Evolutionary conservation across 1,140 invertebrate genomes (phyloP), one percentile per base, ranked within the genome.

Genomic region (Acyrthosiphon pisum): DNA sequence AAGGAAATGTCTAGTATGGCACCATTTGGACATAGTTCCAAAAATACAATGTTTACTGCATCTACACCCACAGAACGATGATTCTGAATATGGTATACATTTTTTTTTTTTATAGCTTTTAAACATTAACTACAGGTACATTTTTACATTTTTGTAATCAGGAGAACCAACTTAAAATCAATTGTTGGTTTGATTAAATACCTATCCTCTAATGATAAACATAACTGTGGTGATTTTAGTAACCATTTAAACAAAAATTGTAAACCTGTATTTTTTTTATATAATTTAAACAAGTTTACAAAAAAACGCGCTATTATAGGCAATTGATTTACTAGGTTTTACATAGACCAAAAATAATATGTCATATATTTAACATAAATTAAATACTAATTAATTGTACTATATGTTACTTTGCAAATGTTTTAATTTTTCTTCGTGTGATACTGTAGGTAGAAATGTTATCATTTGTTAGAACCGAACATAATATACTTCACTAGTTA

Each of bases 1-100:
- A 93, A 93, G 26, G 91, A 93, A 6, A 86, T 56, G 76, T 93
- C 91, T 23, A 93, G 91, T 83, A 93, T 93, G 44, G 84, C 50
- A 50, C 84, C 91, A 56, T 93, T 93, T 84, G 91, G 35, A 50
- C 35, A 93, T 44, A 37, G 48, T 93, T 53, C 76, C n/a, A 93
- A 93, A 46, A 84, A 56, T 93, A 86, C 30, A 86, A 56, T 93
- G 46, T 93, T 93, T 84, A 84, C 81, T 9, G 91, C 91, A 53
- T 93, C 91, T 50, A 93, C 91, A 9, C 91, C 91, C 4, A 93
- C 91, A 11, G 14, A 93, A 83, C 90, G 68, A 92, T 48, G 48
- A 92, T 41, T 60, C n/a, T 35, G 44, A 60, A 68, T 68, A 46
- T 60, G 53, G 35, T 90, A 90, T 68, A 30, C 20, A 44, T 90